Evolutionary conservation across 2,113 vertebrate genomes (phyloP).

Genomic region (Calidris pygmaea): DNA sequence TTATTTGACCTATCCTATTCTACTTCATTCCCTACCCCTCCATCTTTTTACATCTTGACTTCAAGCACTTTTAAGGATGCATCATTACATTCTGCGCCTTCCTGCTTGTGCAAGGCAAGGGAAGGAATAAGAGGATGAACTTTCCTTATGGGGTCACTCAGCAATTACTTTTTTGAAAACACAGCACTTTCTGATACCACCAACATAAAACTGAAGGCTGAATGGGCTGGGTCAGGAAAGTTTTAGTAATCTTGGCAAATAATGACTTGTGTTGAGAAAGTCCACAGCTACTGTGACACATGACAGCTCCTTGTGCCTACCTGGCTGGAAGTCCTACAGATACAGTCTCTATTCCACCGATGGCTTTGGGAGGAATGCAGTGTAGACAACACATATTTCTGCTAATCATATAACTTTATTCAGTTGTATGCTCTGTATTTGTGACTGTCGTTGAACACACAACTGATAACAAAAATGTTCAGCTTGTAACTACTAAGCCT

Average conservation of each 20-base stretch:
- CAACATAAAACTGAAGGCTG: slow-evolving; percentile 39
- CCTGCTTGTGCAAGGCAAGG: not conserved
- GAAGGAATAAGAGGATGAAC: slow-evolving; percentile 7
- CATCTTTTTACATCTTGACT: not conserved
- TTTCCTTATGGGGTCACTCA: not conserved
- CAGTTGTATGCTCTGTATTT: not conserved
- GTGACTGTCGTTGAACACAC: not conserved
- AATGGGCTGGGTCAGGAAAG: not conserved
- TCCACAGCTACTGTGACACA: not conserved
- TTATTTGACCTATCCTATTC: not conserved
- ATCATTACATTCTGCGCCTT: not conserved
- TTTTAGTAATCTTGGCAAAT: slow-evolving; percentile 30
- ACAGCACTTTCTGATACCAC: not conserved
- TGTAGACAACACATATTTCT: not conserved
- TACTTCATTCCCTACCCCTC: not conserved
- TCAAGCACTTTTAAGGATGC: not conserved
- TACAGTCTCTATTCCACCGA: not conserved
- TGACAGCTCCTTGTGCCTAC: not conserved
- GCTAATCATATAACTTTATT: not conserved
- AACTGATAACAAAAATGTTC: not conserved
- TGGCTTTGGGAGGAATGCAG: not conserved
- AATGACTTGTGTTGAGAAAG: not conserved
- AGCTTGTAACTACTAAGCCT: not conserved
- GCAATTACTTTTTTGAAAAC: slow-evolving; percentile 41
- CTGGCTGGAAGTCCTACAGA: not conserved